A percentile compares a stretch with the other conserved stretches of the same genome.
Conservation (phyloP, 2,113 vertebrate species). For the Eubucco bourcierii region DNA sequence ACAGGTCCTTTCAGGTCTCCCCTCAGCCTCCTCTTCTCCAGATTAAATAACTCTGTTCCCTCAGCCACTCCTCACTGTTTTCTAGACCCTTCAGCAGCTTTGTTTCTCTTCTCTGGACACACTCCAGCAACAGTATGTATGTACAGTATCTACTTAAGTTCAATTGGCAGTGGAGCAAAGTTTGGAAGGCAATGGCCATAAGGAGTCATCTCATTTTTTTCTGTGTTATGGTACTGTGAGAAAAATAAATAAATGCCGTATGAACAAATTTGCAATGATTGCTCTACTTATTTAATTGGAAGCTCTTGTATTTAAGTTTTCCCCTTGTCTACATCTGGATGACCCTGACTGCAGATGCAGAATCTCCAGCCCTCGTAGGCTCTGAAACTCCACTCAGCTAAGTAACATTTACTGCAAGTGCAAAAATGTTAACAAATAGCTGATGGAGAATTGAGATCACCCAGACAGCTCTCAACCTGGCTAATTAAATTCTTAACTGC, state of each 20-base stretch:
- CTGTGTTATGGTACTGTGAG: background rate
- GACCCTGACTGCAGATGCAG: background rate
- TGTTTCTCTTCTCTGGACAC: too few relatives aligned
- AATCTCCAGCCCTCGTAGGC: background rate
- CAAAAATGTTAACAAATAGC: conserved; percentile 71
- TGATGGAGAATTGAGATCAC: conserved; percentile 66
- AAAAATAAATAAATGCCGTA: conserved; percentile 2
- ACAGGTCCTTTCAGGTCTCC: too few relatives aligned
- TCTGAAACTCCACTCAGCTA: background rate
- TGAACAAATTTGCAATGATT: background rate
- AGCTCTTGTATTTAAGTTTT: background rate
- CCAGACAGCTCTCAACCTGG: conserved; percentile 56
- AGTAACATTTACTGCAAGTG: conserved; percentile 58
- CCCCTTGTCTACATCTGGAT: background rate
- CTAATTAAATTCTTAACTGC: conserved; percentile 69
- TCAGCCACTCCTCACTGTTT: too few relatives aligned
- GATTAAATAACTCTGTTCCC: too few relatives aligned
- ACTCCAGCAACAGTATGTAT: too few relatives aligned
- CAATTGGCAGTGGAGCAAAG: background rate
- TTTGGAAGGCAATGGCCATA: background rate
- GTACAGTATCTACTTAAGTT: background rate
- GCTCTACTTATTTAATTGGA: background rate
- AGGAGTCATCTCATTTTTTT: background rate
- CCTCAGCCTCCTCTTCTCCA: too few relatives aligned
- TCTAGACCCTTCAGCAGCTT: too few relatives aligned